Evolutionary conservation across 2,113 vertebrate genomes (phyloP), one percentile per base, ranked within the genome.

Genomic region (Suricata suricatta): DNA sequence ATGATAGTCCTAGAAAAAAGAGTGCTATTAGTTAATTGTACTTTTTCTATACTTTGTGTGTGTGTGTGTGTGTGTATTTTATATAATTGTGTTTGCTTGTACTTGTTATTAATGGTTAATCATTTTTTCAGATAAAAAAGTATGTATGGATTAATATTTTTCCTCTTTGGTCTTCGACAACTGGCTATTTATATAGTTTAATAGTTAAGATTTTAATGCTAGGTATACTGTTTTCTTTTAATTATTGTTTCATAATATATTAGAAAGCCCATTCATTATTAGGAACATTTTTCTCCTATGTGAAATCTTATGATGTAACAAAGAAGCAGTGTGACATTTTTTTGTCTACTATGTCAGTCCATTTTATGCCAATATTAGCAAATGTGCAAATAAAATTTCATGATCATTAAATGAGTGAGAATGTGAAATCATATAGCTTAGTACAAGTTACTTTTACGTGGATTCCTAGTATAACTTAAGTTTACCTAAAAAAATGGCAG

Each of bases 121-220:
- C 13, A 83, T 52, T 23, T 93, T 95, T 96, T 93, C 31, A 86
- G n/a, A 57, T 86, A 54, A 68, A 95, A 66, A 85, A 23, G 5
- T 54, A 81, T 33, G 1, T 50, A 27, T 44, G 17, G 19, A 31
- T 90, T 80, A 44, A n/a, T 71, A 3, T 66, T 93, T 89, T 88
- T 94, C 44, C 12, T 72, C 8, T 54, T 76, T 69, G 63, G 3
- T 54, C 71, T 77, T 87, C 68, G 38, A 85, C 31, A n/a, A 14
- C 11, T 83, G 31, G 29, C n/a, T 72, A 9, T 93, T 21, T 86
- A 1, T 68, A 41, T 83, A 41, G 41, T 94, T 60, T 64, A 74
- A 11, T 69, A 72, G n/a, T 83, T 79, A 85, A 63, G 95, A 63
- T 86, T 96, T 88, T 85, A 91, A 95, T 14, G 68, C 60, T 90